Percentiles rank a stretch among this genome's conserved stretches.
Conservation (phyloP, 2,113 vertebrate species). For the Chionomys nivalis region DNA sequence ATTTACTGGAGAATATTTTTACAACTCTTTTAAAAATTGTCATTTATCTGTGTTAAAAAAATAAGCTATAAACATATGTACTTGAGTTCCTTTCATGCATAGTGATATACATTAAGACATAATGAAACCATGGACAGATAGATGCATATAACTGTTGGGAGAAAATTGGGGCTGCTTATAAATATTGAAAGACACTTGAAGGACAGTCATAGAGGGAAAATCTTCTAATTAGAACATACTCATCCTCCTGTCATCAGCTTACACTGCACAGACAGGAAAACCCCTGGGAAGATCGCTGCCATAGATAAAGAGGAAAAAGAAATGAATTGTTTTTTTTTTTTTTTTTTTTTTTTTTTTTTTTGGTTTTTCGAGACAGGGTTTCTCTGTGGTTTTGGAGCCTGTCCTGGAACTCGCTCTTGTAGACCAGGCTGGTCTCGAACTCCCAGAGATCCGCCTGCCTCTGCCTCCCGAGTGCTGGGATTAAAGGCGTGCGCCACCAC, state of each 20-base stretch:
- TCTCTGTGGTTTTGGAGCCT: too few species aligned
- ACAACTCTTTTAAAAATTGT: background rate
- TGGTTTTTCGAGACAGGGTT: too few species aligned
- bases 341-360: too few species aligned
- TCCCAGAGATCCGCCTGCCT: too few species aligned
- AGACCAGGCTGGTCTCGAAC: too few species aligned
- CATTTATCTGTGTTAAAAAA: background rate
- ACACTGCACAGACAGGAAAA: background rate
- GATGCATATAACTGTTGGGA: background rate
- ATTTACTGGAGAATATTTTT: background rate
- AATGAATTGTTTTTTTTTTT: constrained; percentile 27
- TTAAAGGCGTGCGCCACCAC: too few species aligned
- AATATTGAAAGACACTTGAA: constrained; percentile 7
- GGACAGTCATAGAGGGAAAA: background rate
- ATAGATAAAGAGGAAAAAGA: background rate
- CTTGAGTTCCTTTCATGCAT: background rate
- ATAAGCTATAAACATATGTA: background rate
- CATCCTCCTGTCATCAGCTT: background rate
- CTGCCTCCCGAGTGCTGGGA: too few species aligned
- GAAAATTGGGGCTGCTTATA: background rate
- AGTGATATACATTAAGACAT: constrained; percentile 10
- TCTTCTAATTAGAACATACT: background rate
- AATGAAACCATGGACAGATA: background rate
- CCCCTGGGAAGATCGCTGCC: background rate
- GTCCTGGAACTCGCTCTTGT: too few species aligned